phyloP scores from a whole-genome alignment of 2,113 vertebrate species.

The Enhydra lutris region DNA sequence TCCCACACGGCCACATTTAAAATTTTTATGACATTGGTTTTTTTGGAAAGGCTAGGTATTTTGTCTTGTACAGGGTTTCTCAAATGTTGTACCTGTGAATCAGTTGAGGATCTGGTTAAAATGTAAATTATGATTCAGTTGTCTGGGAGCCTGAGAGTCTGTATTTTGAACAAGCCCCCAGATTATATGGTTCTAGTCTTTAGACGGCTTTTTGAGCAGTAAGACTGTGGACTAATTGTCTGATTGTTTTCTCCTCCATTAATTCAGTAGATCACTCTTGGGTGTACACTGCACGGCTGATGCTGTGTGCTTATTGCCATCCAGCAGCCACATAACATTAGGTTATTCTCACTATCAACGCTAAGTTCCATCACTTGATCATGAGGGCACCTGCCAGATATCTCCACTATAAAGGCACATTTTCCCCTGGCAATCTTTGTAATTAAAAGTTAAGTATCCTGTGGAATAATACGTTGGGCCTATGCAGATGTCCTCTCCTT shows the following conservation, averaged over 20 bases:
- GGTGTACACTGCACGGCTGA: neutral
- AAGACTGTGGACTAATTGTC: neutral
- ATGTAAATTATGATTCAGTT: slow-evolving; percentile 9
- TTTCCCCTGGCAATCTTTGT: neutral
- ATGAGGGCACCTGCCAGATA: neutral
- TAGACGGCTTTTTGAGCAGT: neutral
- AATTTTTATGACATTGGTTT: neutral
- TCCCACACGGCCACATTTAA: neutral
- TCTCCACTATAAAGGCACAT: neutral
- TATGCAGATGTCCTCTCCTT: neutral
- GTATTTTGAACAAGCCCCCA: neutral
- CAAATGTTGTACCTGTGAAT: neutral
- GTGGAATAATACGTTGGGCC: neutral
- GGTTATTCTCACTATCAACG: neutral
- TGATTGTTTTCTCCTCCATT: neutral
- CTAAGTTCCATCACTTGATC: neutral
- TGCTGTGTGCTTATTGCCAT: neutral
- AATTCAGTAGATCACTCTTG: neutral
- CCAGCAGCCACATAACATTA: neutral
- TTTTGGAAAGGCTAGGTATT: neutral
- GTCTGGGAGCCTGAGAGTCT: neutral
- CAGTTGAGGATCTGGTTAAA: neutral
- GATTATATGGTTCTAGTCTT: neutral
- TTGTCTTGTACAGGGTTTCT: neutral
- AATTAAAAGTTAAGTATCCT: neutral